These are phyloP conservation scores for Ianthella basta DNA, from an alignment of 37 sponge, comb jelly and placozoan species.

Conservation along the genomic window DNA sequence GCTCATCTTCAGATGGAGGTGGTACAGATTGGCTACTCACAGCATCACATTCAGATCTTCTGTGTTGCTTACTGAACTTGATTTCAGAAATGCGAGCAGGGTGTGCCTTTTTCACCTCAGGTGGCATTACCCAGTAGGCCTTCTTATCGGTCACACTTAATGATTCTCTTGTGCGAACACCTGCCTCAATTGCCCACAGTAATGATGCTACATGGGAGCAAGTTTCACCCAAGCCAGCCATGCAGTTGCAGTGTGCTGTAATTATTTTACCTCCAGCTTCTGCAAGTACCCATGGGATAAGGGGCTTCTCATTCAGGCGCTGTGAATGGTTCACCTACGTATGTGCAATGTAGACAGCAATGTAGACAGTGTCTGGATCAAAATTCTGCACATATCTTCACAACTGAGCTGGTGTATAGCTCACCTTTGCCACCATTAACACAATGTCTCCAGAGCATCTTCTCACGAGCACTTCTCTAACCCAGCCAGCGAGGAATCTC, in stretches of 20 bases:
- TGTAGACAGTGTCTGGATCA: no score
- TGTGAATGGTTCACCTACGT: constrained; percentile 59
- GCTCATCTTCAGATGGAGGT: no score
- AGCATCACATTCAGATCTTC: no score
- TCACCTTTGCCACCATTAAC: no score
- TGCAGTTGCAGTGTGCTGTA: constrained; percentile 77
- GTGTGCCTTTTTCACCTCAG: constrained; percentile 40
- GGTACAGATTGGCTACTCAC: no score
- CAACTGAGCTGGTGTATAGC: no score
- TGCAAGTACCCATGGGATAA: constrained; percentile 51
- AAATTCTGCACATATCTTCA: no score
- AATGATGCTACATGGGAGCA: constrained; percentile 73
- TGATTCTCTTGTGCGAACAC: constrained; percentile 39
- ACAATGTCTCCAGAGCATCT: no score
- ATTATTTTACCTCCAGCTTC: constrained; percentile 42
- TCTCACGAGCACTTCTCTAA: no score
- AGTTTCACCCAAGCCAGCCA: constrained; percentile 74
- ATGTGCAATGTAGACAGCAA: no score
- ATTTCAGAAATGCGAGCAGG: constrained; percentile 49
- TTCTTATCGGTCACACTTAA: constrained; percentile 51
- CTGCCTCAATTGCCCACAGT: constrained; percentile 58
- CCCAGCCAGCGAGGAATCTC: no score
- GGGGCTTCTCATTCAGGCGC: constrained; percentile 49
- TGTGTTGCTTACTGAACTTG: constrained; percentile 39
- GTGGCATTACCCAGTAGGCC: constrained; percentile 61